Evolutionary conservation across 2,888 invertebrate genomes (phyloP), one percentile per base, ranked within the genome.

Genomic region (Allygus modestus): DNA sequence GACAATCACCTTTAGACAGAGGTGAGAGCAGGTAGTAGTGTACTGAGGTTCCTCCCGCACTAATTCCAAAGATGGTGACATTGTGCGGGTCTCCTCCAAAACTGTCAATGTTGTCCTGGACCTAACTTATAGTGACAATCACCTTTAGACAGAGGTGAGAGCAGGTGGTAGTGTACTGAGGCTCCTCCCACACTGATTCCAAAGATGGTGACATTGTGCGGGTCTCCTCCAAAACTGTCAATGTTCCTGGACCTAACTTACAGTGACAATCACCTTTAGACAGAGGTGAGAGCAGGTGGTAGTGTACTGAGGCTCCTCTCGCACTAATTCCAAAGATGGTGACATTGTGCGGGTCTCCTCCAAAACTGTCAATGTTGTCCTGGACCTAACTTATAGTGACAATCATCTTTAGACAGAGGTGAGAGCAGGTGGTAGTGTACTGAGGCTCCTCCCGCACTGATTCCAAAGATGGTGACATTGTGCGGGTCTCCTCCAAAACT

Each of bases 51-150:
- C 77, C 77, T 77, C 77, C 77, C 12, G 77, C 77, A 51, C 77
- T 77, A 28, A 51, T 51, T 7, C 77, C 77, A 28, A 77, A 51
- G 46, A 77, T 77, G 15, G 77, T 73, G 23, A 82, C 58, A 28
- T 82, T 82, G 61, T 82, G n/a, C 11, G 58, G 58, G 28, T 81
- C 81, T 33, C 81, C 81, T 37, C 81, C 81, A 15, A 81, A 81
- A 23, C 65, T 65, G 26, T n/a, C n/a, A n/a, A n/a, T n/a, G n/a
- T n/a, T n/a, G n/a, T n/a, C n/a, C n/a, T n/a, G n/a, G n/a, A n/a
- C n/a, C n/a, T n/a, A n/a, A n/a, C n/a, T n/a, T n/a, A n/a, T n/a
- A n/a, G n/a, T n/a, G n/a, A n/a, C n/a, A n/a, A n/a, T n/a, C 2
- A 58, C 58, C 58, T 58, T 58, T 58, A 58, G 58, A 58, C 5